Base-by-base conservation (phyloP, 2,797 vertebrate genomes). In the Neosilurus hyrtlii region DNA sequence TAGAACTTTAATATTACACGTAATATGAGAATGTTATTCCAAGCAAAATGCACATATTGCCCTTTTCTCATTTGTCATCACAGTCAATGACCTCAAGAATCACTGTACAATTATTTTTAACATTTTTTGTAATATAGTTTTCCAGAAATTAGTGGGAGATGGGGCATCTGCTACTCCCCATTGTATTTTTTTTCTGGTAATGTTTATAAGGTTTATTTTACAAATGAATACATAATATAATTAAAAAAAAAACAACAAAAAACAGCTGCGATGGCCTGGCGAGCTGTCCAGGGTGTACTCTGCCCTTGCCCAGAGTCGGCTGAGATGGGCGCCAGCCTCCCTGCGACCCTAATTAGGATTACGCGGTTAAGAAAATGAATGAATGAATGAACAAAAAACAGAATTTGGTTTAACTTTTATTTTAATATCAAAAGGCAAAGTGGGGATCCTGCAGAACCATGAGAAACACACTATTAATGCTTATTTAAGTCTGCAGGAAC, bases 21-120 rank as follows among this genome's bases (percentile, higher is more conserved):
- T 81, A 54, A 54, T 62, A 54, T 9, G 62, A 56, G 35, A 82
- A 82, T 71, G 51, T 59, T 83, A 70, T 71, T 83, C 62, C n/a
- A 80, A 68, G 68, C 51, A 65, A 65, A 84, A 80, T 68, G 82
- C 59, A 24, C 52, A 49, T 71, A 12, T 70, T 65, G 78, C 26
- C 22, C 18, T 63, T 84, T 63, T 76, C 54, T 71, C 2, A 11
- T 73, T 82, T 65, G 76, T 78, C 16, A 65, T 57, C 37, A 70
- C 70, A 83, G 54, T 57, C 12, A 65, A 35, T 85, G 78, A 80
- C 80, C 81, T 84, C 43, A 86, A 76, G 62, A 85, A 75, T 74
- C n/a, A 82, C 51, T 77, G 77, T 81, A 86, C 18, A 65, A 67
- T 67, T 67, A 20, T 15, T 74, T 66, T 67, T 71, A 43, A 43